These are phyloP conservation scores for rat (Rattus norvegicus) DNA, from an alignment of 2,113 vertebrate species.

Conservation along the genomic window GRCr8 NC_086019.1:18965501-18966000, in stretches of 20 bases:
- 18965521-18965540: slow-evolving; percentile 1
- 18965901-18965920: slow-evolving; percentile 3
- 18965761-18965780: slow-evolving; percentile 54
- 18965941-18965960: background rate
- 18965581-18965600: background rate
- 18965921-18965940: background rate
- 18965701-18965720: slow-evolving; percentile 40
- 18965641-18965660: slow-evolving; percentile 7
- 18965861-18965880: background rate
- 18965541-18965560: background rate
- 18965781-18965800: slow-evolving; percentile 53
- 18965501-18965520: slow-evolving; percentile 4
- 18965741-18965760: slow-evolving; percentile 40
- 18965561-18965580: background rate
- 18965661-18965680: slow-evolving; percentile 52
- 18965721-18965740: slow-evolving; percentile 5
- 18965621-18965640: background rate
- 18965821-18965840: slow-evolving; percentile 29
- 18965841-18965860: slow-evolving; percentile 38
- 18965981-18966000: background rate
- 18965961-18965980: background rate
- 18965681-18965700: background rate
- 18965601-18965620: background rate
- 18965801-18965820: slow-evolving; percentile 30
- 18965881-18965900: slow-evolving; percentile 28